Base-by-base conservation (phyloP, 2,888 invertebrate genomes). In the Volucella inflata region DNA sequence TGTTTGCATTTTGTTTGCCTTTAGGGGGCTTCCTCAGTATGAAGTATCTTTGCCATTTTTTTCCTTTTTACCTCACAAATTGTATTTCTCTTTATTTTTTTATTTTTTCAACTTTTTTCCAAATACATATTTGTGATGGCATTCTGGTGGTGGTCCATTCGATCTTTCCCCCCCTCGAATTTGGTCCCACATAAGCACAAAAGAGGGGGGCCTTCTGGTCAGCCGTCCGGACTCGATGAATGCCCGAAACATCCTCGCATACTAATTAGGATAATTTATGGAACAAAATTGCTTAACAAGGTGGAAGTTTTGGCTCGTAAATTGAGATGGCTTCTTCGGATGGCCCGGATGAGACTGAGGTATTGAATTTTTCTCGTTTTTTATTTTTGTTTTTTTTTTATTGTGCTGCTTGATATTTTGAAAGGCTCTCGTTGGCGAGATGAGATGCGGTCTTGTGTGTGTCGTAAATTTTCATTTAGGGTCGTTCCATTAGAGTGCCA, bases 251-350 rank as follows among this genome's bases (percentile, higher is more conserved):
- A 81, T 76, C 77, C 82, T 72, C 82, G 74, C 74, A 87, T 70
- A 65, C 82, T 87, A 87, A 87, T 87, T 87, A 87, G 87, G 82
- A 87, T 87, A 87, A 82, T 87, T 87, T 87, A 87, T 87, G 82
- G 65, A 81, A 74, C 87, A 74, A 87, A 87, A 87, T 87, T 87
- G 82, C 87, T 87, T 87, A 87, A 87, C 87, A 82, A 87, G 87
- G 87, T 87, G 87, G 87, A 87, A 87, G 68, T 87, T 87, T 87
- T 87, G 87, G 82, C 82, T 82, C 82, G 87, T 87, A 87, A 87
- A 82, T 87, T 87, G 82, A 87, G 87, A 82, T 72, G 78, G 81
- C 85, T 85, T 81, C 81, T 57, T 81, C 53, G 71, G 76, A 74
- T 57, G 68, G 72, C 36, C 16, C 21, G 14, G 3, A 50, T 30